Evolutionary conservation across 2,888 invertebrate genomes (phyloP), one percentile per base, ranked within the genome.

Genomic region (Lucinisca nassula): DNA sequence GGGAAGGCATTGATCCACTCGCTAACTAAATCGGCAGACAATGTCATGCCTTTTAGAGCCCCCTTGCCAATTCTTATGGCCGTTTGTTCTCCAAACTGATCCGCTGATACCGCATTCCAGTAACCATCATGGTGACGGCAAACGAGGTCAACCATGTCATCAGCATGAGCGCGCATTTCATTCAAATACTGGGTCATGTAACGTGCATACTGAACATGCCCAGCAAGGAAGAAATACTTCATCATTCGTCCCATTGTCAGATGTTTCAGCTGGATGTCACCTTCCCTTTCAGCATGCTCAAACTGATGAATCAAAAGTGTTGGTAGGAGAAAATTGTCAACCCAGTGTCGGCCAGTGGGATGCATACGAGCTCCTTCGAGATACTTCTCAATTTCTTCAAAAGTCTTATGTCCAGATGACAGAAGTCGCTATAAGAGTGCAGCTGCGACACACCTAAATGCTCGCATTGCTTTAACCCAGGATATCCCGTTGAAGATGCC

Each of bases 271-370:
- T 51, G 45, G 17, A 51, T 24, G 35, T 82, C 70, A 14, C 82
- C 82, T 76, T 82, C 76, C 35, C 82, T 37, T 49, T 82, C 82
- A 61, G 82, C 82, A 32, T 67, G 45, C 32, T 51, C n/a, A n/a
- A n/a, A n/a, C n/a, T n/a, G n/a, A n/a, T n/a, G n/a, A n/a, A n/a
- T n/a, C n/a, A n/a, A n/a, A n/a, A n/a, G n/a, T n/a, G n/a, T n/a
- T n/a, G n/a, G n/a, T n/a, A n/a, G n/a, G n/a, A n/a, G 37, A 45
- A 81, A 75, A 37, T 61, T 74, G 51, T 81, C 74, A 21, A 81
- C 75, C 81, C 81, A 74, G 55, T 58, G 58, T 24, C 58, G 24
- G 21, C 81, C 75, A 32, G 75, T 81, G 10, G 35, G 51, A 38
- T n/a, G n/a, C n/a, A n/a, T n/a, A n/a, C n/a, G n/a, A n/a, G n/a